phyloP scores from a whole-genome alignment of 2,888 invertebrate species.

The Cheilosia vulpina region DNA sequence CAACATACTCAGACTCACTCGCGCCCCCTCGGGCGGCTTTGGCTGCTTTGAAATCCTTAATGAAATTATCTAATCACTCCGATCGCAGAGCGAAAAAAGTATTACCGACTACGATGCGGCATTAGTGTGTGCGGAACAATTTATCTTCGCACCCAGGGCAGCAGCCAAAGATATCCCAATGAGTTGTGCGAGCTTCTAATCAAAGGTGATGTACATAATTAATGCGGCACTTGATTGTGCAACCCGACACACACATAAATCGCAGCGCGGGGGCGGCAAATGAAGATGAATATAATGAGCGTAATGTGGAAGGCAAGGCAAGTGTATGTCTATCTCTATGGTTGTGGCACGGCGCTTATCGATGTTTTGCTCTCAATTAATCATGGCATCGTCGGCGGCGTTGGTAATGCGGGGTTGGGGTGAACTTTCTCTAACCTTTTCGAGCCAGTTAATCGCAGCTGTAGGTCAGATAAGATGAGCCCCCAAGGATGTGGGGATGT shows the following conservation, averaged over 20 bases:
- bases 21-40: no score
- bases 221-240: constrained; percentile 72
- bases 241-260: constrained; percentile 14
- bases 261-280: constrained; percentile 8
- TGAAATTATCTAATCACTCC: constrained; percentile 73
- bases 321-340: constrained; percentile 30
- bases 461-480: constrained; percentile 51
- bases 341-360: constrained; percentile 39
- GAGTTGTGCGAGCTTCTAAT: constrained; percentile 70
- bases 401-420: constrained; percentile 30
- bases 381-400: constrained; percentile 47
- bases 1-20: constrained; percentile 5
- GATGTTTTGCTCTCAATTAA: constrained; percentile 66
- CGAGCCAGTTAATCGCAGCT: constrained; percentile 50
- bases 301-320: constrained; percentile 49
- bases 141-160: constrained; percentile 12
- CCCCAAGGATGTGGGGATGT: constrained; percentile 24
- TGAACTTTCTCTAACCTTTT: constrained; percentile 64
- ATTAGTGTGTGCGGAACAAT: constrained; percentile 42
- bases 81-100: constrained; percentile 43
- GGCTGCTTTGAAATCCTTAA: constrained; percentile 54
- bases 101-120: constrained; percentile 16
- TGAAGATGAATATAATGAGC: constrained; percentile 60
- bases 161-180: constrained; percentile 33
- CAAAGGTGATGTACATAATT: constrained; percentile 71